Evolutionary conservation across 2,888 invertebrate species (phyloP).

Genomic region (Lysandra bellargus): DNA sequence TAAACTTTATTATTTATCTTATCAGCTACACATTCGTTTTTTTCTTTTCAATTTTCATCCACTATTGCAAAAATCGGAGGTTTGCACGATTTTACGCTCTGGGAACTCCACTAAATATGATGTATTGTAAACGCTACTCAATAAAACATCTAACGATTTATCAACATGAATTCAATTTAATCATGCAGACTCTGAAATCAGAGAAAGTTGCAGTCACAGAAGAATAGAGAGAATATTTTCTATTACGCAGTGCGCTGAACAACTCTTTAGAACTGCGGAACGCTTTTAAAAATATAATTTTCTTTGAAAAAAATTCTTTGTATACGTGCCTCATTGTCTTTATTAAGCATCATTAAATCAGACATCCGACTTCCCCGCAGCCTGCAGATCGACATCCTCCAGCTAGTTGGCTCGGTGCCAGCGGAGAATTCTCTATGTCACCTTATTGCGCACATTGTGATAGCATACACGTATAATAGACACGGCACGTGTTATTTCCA

Average conservation of each 20-base stretch:
- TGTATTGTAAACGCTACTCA: not conserved
- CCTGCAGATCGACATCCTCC: not conserved
- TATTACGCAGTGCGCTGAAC: conserved; percentile 13
- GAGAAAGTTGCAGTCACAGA: not conserved
- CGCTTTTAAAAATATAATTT: not conserved
- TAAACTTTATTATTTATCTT: too few species aligned
- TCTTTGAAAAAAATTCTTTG: not conserved
- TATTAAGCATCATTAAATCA: conserved; percentile 21
- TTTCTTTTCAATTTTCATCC: too few species aligned
- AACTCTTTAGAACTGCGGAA: not conserved
- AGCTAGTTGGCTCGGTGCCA: conserved; percentile 4
- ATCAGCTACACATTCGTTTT: too few species aligned
- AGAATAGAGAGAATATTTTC: not conserved
- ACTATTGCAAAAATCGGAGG: too few species aligned
- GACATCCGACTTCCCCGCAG: conserved; percentile 8
- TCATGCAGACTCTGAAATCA: not conserved
- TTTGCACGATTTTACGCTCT: too few species aligned
- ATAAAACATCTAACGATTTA: not conserved
- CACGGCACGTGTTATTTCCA: too few species aligned
- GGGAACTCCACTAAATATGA: too few species aligned
- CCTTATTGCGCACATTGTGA: conserved; percentile 10
- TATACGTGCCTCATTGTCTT: conserved; percentile 8
- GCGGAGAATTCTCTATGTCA: conserved; percentile 2
- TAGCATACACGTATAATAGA: not conserved
- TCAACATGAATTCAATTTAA: not conserved